These are phyloP conservation scores for Tiphia femorata DNA, from an alignment of 2,888 invertebrate species.

Conservation along the genomic window DNA sequence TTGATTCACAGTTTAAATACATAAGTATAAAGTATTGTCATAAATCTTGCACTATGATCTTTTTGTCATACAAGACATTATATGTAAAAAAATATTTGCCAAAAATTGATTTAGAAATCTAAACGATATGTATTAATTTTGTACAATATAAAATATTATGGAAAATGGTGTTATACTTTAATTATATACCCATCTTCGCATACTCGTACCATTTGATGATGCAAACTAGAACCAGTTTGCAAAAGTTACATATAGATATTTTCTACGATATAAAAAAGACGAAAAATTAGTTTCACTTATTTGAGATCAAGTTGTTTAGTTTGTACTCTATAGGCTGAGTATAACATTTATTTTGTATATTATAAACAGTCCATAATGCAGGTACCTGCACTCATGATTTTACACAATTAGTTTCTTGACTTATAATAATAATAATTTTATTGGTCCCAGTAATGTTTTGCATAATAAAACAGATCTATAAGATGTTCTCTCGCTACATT, in stretches of 20 bases:
- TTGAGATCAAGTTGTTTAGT: conserved; percentile 58
- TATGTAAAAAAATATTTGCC: neutral
- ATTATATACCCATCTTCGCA: no score
- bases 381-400: conserved; percentile 26
- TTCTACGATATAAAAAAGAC: conserved; percentile 20
- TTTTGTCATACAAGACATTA: no score
- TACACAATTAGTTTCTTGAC: conserved; percentile 21
- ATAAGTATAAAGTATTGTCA: no score
- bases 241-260: conserved; percentile 14
- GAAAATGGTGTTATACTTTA: no score
- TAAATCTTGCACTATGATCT: no score
- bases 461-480: conserved; percentile 9
- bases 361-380: conserved; percentile 36
- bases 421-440: conserved; percentile 30
- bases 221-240: no score
- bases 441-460: conserved; percentile 43
- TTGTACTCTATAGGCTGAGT: conserved; percentile 60
- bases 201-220: no score
- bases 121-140: no score
- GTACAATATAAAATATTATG: no score
- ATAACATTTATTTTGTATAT: conserved; percentile 38
- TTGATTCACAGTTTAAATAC: no score
- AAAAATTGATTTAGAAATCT: conserved; percentile 14
- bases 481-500: neutral
- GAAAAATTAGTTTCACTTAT: conserved; percentile 39